Evolutionary conservation across 2,797 vertebrate genomes (phyloP).

Genomic region (Glyptemys insculpta): DNA sequence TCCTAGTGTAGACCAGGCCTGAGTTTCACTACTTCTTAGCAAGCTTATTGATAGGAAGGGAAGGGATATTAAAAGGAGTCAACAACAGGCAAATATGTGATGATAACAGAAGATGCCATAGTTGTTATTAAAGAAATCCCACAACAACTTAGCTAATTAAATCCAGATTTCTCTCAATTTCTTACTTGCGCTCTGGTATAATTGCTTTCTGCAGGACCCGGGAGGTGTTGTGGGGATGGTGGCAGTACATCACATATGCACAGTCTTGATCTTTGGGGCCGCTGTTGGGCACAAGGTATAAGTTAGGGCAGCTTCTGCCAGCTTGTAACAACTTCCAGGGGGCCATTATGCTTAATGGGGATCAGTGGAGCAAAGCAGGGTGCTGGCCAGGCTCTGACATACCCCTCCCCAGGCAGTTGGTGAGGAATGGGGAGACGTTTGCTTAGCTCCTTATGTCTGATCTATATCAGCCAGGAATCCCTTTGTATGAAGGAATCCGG

Average conservation of each 20-base stretch:
- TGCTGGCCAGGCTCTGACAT: neutral
- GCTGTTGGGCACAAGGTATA: neutral
- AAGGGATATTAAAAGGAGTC: constrained; percentile 37
- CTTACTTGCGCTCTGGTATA: constrained; percentile 68
- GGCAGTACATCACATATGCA: neutral
- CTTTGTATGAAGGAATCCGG: neutral
- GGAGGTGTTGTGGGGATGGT: neutral
- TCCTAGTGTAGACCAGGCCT: too few relatives aligned
- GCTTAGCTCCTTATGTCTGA: neutral
- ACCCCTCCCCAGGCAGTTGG: neutral
- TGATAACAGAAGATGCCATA: constrained; percentile 44
- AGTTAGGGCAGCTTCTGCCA: neutral
- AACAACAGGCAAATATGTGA: constrained; percentile 46
- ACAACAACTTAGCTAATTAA: constrained; percentile 61
- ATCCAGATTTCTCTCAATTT: constrained; percentile 52
- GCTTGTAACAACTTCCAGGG: neutral
- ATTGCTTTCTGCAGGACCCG: neutral
- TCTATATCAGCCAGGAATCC: neutral
- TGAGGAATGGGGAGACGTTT: neutral
- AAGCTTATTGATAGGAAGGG: neutral
- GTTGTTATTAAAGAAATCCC: constrained; percentile 69
- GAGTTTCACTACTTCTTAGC: constrained; percentile 31
- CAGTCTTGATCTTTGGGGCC: neutral
- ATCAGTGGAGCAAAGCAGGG: neutral
- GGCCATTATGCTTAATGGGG: neutral